Conservation (phyloP, 2,888 invertebrate species). For the Patella ulyssiponensis region DNA sequence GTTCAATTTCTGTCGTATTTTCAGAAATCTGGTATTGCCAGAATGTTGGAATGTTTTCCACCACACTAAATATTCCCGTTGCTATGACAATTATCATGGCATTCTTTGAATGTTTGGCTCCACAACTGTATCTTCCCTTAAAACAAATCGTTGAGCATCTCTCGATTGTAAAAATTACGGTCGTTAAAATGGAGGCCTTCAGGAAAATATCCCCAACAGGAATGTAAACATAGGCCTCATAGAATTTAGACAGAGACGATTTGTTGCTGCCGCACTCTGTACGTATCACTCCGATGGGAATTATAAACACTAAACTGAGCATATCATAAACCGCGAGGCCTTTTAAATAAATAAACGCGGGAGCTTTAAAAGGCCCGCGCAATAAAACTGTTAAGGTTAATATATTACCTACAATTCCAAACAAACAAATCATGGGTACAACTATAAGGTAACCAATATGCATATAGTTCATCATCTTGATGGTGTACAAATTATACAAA, state of each 20-base stretch:
- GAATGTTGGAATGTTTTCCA: conserved; percentile 35
- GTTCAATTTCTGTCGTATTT: not conserved
- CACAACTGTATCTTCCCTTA: no score
- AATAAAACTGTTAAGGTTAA: conserved; percentile 28
- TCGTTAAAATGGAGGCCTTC: conserved; percentile 34
- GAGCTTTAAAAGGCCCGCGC: conserved; percentile 25
- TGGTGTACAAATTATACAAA: no score
- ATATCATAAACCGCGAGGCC: conserved; percentile 31
- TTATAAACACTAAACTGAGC: conserved; percentile 30
- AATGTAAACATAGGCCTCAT: conserved; percentile 31
- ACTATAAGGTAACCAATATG: conserved; percentile 25
- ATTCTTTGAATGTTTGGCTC: not conserved
- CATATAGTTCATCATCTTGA: no score
- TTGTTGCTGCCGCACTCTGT: conserved; percentile 18
- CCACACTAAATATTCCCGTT: conserved; percentile 12
- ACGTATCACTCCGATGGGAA: conserved; percentile 28
- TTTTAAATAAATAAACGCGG: conserved; percentile 30
- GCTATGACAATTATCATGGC: conserved; percentile 1
- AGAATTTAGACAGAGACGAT: conserved; percentile 15
- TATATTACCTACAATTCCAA: conserved; percentile 34
- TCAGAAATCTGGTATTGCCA: conserved; percentile 21
- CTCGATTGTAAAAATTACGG: conserved; percentile 29
- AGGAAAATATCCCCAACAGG: conserved; percentile 34
- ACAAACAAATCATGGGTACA: conserved; percentile 29
- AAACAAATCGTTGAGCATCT: conserved; percentile 27